Percentiles rank a stretch among this genome's conserved stretches.
phyloP scores from a whole-genome alignment of 1,140 invertebrate genomes.

The Sinella curviseta region DNA sequence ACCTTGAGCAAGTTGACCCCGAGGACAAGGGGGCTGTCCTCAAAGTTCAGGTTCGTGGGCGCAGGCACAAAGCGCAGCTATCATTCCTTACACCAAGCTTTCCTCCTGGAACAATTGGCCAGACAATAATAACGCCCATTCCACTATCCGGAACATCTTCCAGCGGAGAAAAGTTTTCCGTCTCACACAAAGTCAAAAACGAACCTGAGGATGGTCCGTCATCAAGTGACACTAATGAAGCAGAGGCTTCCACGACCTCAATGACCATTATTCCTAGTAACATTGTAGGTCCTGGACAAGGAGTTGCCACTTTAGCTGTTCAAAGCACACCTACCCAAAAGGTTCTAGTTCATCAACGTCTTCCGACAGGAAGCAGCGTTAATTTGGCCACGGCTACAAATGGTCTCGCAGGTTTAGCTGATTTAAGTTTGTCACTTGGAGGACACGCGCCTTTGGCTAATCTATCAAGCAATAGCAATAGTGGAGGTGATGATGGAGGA shows the following conservation, averaged over 20 bases:
- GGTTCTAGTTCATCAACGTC: not conserved
- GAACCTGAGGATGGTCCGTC: not conserved
- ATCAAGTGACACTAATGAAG: not conserved
- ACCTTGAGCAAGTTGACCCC: not conserved
- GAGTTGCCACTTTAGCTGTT: not conserved
- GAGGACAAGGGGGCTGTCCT: conserved; percentile 17
- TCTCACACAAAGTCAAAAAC: not conserved
- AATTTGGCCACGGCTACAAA: not conserved
- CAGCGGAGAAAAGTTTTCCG: not conserved
- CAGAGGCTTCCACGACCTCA: not conserved
- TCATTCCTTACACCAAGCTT: conserved; percentile 36
- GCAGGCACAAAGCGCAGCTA: conserved; percentile 40
- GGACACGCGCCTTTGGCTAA: not conserved
- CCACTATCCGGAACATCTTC: not conserved
- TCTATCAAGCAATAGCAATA: not conserved
- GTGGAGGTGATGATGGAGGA: not conserved
- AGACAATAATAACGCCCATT: conserved; percentile 21
- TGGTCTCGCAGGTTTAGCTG: not conserved
- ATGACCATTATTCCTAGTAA: conserved; percentile 16
- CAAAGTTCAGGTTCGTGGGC: conserved; percentile 36
- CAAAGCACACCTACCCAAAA: not conserved
- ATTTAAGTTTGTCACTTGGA: not conserved
- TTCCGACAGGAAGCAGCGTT: not conserved
- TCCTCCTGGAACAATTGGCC: not conserved
- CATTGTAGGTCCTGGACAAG: not conserved